Base-by-base conservation (phyloP, 1,140 invertebrate species). In the Heliothis subflexa region DNA sequence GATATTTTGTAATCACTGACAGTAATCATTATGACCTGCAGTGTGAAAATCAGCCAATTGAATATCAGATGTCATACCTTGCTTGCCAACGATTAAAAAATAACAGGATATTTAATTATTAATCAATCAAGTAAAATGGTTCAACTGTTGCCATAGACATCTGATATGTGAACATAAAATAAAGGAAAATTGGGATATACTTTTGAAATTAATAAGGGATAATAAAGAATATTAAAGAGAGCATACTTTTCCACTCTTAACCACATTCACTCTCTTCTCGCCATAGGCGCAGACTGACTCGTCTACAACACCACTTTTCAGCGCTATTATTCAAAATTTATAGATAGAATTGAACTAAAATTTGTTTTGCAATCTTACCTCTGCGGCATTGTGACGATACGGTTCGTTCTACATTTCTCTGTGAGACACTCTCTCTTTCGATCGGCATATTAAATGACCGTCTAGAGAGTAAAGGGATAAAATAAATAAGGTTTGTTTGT, bases 381-480 rank as follows among this genome's bases (percentile, higher is more conserved):
- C 91, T 80, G 87, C 86, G 83, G 87, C 89, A 91, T 89, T 89
- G 92, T 89, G 94, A 91, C 90, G 93, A 87, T 91, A 94, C 92
- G 89, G 92, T 94, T 94, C 91, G 90, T 94, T 95, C 94, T 95
- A 95, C 94, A 94, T 94, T 91, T 94, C 93, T 94, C 92, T 94
- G 91, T 95, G 92, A 94, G 91, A 95, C 92, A 87, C 86, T 91
- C 93, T 93, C 93, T 93, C 91, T 89, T 85, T 93, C 94, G 93
- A 95, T 95, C 94, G 95, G 95, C 95, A 95, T 95, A 87, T 94
- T 95, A 95, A 95, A 94, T 95, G 92, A 94, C 95, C 95, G 95
- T 95, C 95, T 95, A 95, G 95, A 95, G 95, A 95, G 95, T 95
- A 94, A 95, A 95, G 94, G 95, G 94, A 95, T 90, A 95, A 95